Evolutionary conservation across 2,797 vertebrate genomes (phyloP).

Genomic region (Poliocrania exsul): DNA sequence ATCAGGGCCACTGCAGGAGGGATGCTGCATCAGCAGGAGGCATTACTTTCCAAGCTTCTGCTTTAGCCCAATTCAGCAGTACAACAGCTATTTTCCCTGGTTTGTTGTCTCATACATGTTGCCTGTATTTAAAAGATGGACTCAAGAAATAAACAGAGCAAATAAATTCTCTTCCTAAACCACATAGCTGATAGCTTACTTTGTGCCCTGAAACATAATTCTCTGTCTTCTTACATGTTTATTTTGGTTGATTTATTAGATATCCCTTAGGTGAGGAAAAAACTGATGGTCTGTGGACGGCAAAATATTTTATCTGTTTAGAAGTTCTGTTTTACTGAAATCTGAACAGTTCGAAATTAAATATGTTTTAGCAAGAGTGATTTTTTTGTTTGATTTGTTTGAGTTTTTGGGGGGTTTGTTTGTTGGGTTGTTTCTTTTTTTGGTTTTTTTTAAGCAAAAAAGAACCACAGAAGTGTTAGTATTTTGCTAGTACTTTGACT

Average conservation of each 20-base stretch:
- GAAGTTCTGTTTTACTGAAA: background rate
- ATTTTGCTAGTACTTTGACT: background rate
- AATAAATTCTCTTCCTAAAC: background rate
- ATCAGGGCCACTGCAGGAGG: background rate
- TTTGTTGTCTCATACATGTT: background rate
- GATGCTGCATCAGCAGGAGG: background rate
- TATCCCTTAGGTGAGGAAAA: background rate
- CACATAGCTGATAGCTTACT: rapidly evolving
- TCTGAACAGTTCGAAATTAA: background rate
- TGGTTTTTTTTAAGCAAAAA: too few relatives aligned
- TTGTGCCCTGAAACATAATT: background rate
- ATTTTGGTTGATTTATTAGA: background rate
- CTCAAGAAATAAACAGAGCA: rapidly evolving
- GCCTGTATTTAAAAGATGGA: background rate
- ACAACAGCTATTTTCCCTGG: background rate
- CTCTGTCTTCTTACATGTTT: background rate
- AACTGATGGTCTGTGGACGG: background rate
- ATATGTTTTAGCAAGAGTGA: background rate
- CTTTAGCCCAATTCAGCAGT: background rate
- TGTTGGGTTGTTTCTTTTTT: too few relatives aligned
- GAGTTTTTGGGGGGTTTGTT: too few relatives aligned
- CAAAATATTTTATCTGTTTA: background rate
- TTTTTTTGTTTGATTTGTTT: background rate
- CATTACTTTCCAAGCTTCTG: background rate
- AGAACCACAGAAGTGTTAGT: background rate